A percentile compares a stretch with the other conserved stretches of the same genome.
Conservation (phyloP, 2,888 invertebrate species). For the Rhimphoctona megacephalus region DNA sequence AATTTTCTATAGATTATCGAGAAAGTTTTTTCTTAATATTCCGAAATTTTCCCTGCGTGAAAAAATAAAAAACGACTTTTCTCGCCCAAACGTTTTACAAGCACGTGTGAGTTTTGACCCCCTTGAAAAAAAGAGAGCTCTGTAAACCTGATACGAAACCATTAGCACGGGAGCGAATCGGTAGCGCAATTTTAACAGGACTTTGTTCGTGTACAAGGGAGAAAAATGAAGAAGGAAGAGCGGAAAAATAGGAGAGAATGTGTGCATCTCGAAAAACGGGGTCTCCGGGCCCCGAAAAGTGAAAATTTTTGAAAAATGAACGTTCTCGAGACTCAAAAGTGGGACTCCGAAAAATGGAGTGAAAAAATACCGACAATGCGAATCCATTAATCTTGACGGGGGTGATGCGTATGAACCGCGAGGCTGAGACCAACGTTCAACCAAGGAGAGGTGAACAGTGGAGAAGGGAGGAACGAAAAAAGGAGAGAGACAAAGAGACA, state of each 20-base stretch:
- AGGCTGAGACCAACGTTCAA: conserved; percentile 44
- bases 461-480: conserved; percentile 24
- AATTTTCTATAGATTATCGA: not conserved
- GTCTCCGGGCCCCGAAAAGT: conserved; percentile 71
- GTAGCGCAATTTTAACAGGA: conserved; percentile 80
- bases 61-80: not conserved
- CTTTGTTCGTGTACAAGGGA: conserved; percentile 12
- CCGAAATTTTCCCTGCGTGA: not conserved
- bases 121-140: conserved; percentile 38
- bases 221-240: conserved; percentile 22
- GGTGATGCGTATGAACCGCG: conserved; percentile 71
- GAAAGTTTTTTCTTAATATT: not conserved
- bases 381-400: conserved; percentile 84
- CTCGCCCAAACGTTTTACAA: conserved; percentile 14
- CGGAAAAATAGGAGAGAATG: conserved; percentile 26
- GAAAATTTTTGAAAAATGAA: conserved; percentile 84
- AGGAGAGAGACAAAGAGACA: conserved; percentile 13
- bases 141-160: conserved; percentile 80
- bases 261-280: conserved; percentile 18
- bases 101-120: conserved; percentile 23
- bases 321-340: conserved; percentile 82
- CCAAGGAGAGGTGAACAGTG: conserved; percentile 29
- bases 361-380: conserved; percentile 85
- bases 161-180: conserved; percentile 81
- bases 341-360: conserved; percentile 82